Conservation (phyloP, 1,140 invertebrate species). For the Thaumetopoea pityocampa region DNA sequence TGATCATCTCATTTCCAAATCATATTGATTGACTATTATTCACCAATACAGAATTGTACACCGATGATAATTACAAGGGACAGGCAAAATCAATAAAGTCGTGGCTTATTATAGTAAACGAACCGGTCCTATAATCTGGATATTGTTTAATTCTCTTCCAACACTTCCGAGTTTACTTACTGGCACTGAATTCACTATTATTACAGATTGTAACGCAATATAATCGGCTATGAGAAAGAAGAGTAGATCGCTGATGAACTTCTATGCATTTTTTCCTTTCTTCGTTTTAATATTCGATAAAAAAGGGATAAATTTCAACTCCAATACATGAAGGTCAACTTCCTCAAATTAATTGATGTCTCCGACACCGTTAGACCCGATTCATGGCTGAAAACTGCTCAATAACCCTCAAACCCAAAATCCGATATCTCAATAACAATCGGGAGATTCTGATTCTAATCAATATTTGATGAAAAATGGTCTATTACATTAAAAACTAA, state of each 20-base stretch:
- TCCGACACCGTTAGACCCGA: too few relatives aligned
- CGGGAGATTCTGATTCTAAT: too few relatives aligned
- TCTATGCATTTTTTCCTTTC: not conserved
- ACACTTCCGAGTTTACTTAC: not conserved
- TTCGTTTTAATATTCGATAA: not conserved
- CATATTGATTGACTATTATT: not conserved
- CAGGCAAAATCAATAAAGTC: not conserved
- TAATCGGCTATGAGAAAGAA: not conserved
- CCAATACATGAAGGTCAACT: too few relatives aligned
- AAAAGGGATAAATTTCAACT: conserved; percentile 1
- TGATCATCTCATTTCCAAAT: not conserved
- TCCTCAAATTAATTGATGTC: too few relatives aligned
- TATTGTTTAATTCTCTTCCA: not conserved
- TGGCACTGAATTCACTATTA: not conserved
- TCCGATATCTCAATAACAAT: not conserved
- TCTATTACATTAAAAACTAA: conserved; percentile 2
- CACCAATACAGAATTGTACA: not conserved
- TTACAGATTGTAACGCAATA: not conserved
- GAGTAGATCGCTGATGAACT: not conserved
- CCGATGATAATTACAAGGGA: not conserved
- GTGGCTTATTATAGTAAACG: conserved; percentile 2
- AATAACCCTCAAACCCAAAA: not conserved
- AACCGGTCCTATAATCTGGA: not conserved
- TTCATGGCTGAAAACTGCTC: too few relatives aligned
- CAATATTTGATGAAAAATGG: not conserved